Percentiles rank a stretch among this genome's conserved stretches.
These are phyloP conservation scores for Caenorhabditis brenneri DNA, from an alignment of 1,140 invertebrate species.

Conservation along the genomic window DNA sequence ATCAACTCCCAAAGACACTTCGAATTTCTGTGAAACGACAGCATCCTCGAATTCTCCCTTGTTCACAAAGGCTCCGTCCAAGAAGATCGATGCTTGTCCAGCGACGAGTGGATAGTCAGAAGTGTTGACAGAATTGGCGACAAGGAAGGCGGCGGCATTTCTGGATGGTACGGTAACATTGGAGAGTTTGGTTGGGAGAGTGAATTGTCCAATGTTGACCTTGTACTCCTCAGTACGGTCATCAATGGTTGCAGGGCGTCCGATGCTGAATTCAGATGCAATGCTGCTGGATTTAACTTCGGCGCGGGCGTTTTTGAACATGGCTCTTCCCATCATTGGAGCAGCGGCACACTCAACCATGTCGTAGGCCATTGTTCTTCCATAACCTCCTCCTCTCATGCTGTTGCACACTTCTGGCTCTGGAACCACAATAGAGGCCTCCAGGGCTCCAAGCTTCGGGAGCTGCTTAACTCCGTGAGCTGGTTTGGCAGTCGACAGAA, in stretches of 20 bases:
- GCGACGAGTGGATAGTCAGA: conserved; percentile 71
- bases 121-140: conserved; percentile 70
- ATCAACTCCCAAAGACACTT: conserved; percentile 72
- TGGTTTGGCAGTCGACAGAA: conserved; percentile 3
- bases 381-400: neutral
- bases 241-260: conserved; percentile 5
- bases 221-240: conserved; percentile 51
- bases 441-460: neutral
- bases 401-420: neutral
- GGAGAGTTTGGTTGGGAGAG: conserved; percentile 71
- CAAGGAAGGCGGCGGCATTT: conserved; percentile 71
- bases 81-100: conserved; percentile 72
- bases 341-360: neutral
- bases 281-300: neutral
- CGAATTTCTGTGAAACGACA: conserved; percentile 70
- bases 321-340: neutral
- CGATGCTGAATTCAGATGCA: conserved; percentile 4
- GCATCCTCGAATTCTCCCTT: conserved; percentile 71
- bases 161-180: conserved; percentile 71
- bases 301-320: neutral
- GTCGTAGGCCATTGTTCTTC: neutral
- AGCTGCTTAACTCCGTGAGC: neutral
- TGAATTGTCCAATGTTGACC: conserved; percentile 69
- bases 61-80: conserved; percentile 73
- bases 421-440: conserved; percentile 5